A percentile compares a stretch with the other conserved stretches of the same genome.
Evolutionary conservation across 2,797 vertebrate genomes (phyloP).

Genomic region (Ctenochaetus hawaiiensis): DNA sequence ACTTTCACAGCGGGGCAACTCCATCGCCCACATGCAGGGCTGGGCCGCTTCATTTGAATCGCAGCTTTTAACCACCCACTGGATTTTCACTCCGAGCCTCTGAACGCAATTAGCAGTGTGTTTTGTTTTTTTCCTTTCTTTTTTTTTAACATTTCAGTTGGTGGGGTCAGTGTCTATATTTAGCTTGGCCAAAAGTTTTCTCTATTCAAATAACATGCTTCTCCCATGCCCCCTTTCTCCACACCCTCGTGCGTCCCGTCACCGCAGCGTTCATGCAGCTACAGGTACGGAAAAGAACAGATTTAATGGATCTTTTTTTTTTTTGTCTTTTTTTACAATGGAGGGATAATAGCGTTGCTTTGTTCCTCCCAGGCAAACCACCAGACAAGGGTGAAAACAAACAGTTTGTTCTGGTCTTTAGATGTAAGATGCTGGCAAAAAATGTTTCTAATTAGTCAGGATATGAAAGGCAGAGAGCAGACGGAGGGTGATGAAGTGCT

Average conservation of each 20-base stretch:
- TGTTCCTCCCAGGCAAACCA: conserved; percentile 76
- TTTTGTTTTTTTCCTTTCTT: too few species aligned
- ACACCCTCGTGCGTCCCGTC: conserved; percentile 52
- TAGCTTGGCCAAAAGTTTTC: conserved; percentile 72
- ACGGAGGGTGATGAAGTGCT: conserved; percentile 17
- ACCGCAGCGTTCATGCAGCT: conserved; percentile 47
- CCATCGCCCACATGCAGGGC: conserved; percentile 74
- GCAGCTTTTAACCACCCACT: conserved; percentile 84
- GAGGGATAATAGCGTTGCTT: conserved; percentile 65
- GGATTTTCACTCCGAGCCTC: conserved; percentile 66
- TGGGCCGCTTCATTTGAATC: conserved; percentile 69
- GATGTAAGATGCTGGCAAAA: conserved; percentile 48
- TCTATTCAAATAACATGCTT: conserved; percentile 75
- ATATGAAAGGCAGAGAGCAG: conserved; percentile 28
- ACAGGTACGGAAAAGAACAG: conserved; percentile 81
- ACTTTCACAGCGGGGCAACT: conserved; percentile 74
- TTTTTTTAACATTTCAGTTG: conserved; percentile 70
- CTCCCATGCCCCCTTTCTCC: conserved; percentile 69
- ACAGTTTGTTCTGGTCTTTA: conserved; percentile 55
- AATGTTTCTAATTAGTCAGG: conserved; percentile 64
- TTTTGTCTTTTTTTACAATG: conserved; percentile 63
- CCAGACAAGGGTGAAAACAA: conserved; percentile 63
- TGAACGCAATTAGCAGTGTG: conserved; percentile 74
- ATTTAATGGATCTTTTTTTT: conserved; percentile 69
- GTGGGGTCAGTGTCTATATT: conserved; percentile 78